phyloP scores from a whole-genome alignment of 1,140 invertebrate genomes.

The Drosophila prosaltans region DNA sequence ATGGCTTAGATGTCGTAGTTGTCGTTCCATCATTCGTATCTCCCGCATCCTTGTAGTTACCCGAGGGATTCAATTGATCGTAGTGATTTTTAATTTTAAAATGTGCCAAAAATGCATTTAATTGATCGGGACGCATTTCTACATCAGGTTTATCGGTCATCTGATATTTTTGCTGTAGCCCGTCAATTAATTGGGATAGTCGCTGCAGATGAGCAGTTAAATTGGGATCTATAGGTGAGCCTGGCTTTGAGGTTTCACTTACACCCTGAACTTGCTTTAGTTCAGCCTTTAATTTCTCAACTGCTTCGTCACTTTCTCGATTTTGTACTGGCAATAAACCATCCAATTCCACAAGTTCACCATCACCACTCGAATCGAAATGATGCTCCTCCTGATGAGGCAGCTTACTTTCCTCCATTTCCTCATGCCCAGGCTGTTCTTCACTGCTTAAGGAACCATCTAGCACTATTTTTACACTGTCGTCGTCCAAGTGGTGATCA shows the following conservation, averaged over 20 bases:
- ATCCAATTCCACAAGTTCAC: conserved; percentile 67
- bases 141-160: conserved; percentile 59
- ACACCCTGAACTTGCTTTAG: conserved; percentile 35
- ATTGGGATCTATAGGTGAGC: conserved; percentile 66
- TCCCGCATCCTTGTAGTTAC: conserved; percentile 11
- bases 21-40: neutral
- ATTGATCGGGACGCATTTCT: conserved; percentile 78
- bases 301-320: conserved; percentile 44
- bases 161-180: conserved; percentile 76
- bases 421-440: conserved; percentile 28
- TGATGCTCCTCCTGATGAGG: conserved; percentile 24
- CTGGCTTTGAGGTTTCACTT: conserved; percentile 29
- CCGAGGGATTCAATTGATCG: conserved; percentile 59
- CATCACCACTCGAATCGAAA: conserved; percentile 74
- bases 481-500: conserved; percentile 46
- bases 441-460: conserved; percentile 61
- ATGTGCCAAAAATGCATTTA: conserved; percentile 79
- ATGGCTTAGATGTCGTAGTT: conserved; percentile 24
- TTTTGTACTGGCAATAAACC: conserved; percentile 44
- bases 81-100: conserved; percentile 79
- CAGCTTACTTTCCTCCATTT: neutral
- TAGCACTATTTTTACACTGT: conserved; percentile 58
- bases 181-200: conserved; percentile 79
- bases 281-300: conserved; percentile 40
- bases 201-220: conserved; percentile 78